Evolutionary conservation across 2,113 vertebrate genomes (phyloP).

Genomic region (Stegastes partitus): DNA sequence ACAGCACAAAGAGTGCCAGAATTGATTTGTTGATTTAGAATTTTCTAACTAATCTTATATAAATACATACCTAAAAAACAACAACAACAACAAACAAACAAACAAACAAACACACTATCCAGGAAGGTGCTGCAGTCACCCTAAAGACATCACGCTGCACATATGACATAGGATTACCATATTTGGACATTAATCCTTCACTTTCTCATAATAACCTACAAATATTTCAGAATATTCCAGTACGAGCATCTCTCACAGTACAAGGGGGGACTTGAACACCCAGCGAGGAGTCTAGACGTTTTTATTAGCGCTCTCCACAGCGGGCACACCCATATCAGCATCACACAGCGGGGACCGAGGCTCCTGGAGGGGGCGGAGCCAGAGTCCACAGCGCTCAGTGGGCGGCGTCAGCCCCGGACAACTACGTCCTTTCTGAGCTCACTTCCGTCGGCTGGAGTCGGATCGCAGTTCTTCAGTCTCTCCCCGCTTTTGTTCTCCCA

Average conservation of each 20-base stretch:
- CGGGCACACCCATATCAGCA: slow-evolving; percentile 21
- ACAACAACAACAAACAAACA: no score
- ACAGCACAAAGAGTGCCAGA: no score
- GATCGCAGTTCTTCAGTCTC: slow-evolving; percentile 49
- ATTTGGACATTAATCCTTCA: neutral
- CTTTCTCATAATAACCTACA: no score
- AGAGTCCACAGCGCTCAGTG: slow-evolving; percentile 34
- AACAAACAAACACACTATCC: no score
- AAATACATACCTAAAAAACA: no score
- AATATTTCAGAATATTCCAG: neutral
- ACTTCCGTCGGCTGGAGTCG: slow-evolving; percentile 72
- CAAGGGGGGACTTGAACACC: neutral
- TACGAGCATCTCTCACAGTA: neutral
- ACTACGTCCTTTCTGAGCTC: slow-evolving; percentile 74
- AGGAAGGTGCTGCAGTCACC: no score
- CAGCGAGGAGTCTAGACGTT: slow-evolving; percentile 3
- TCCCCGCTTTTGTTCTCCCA: slow-evolving; percentile 77
- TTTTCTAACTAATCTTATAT: no score
- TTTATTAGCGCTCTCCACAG: slow-evolving; percentile 7
- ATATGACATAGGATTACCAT: neutral
- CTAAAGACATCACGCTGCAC: no score
- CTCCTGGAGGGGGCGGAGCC: slow-evolving; percentile 26
- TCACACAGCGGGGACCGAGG: slow-evolving; percentile 18
- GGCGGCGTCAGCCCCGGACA: slow-evolving; percentile 68
- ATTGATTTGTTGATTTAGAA: no score